phyloP scores from a whole-genome alignment of 2,113 vertebrate species.

The Sigmodon hispidus region DNA sequence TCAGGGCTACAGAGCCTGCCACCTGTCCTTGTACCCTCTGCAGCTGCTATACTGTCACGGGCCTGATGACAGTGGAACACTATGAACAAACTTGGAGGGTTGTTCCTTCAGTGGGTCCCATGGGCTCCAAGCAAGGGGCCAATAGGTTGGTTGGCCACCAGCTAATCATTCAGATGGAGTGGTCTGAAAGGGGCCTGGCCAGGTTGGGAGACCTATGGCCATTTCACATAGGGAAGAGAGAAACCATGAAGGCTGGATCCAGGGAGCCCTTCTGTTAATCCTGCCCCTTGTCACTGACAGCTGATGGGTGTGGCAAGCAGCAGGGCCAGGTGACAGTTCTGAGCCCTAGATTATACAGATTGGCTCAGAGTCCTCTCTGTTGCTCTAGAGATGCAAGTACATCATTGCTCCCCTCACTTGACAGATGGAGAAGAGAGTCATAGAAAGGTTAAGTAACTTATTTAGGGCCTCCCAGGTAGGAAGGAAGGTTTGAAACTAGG shows the following conservation, averaged over 20 bases:
- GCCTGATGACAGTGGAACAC: background rate
- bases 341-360: background rate
- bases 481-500: background rate
- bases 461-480: background rate
- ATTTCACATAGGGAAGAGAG: background rate
- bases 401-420: background rate
- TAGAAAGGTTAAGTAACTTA: background rate
- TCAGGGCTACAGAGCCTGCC: background rate
- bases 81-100: background rate
- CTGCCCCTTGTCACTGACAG: background rate
- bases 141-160: background rate
- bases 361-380: background rate
- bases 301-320: accelerated
- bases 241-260: background rate
- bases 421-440: background rate
- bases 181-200: background rate
- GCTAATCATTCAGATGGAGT: background rate
- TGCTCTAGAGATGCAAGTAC: background rate
- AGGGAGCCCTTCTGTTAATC: background rate
- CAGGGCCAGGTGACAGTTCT: background rate
- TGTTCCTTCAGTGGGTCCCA: background rate
- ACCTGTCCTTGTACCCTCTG: background rate
- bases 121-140: background rate
- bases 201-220: background rate
- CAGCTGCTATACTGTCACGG: background rate